phyloP scores from a whole-genome alignment of 2,888 invertebrate genomes.

The Odontomyia ornata region DNA sequence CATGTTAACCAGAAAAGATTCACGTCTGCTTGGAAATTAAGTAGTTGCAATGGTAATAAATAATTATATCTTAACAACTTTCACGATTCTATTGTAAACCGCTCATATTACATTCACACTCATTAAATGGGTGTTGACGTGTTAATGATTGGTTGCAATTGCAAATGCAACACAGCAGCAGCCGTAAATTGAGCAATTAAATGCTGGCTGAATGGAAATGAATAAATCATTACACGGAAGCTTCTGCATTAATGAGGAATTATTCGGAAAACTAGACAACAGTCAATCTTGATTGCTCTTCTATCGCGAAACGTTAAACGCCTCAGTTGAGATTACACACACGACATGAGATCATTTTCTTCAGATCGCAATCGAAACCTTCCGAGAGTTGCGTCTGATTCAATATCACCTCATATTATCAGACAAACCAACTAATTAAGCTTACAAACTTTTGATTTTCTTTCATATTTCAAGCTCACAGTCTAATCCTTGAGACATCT shows the following conservation, averaged over 20 bases:
- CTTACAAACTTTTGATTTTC: no score
- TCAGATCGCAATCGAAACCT: no score
- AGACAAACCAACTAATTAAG: no score
- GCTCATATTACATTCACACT: not conserved
- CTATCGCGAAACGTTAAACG: no score
- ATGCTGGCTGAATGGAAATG: slow-evolving; percentile 45
- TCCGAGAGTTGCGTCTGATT: no score
- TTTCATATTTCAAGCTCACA: no score
- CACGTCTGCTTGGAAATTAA: no score
- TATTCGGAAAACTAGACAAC: not conserved
- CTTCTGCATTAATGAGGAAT: slow-evolving; percentile 10
- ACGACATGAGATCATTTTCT: no score
- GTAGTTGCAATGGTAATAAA: not conserved
- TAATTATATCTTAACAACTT: slow-evolving; percentile 3
- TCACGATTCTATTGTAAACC: not conserved
- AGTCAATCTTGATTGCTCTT: no score
- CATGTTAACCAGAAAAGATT: no score
- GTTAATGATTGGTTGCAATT: slow-evolving; percentile 29
- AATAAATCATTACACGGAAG: slow-evolving; percentile 43
- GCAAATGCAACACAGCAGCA: slow-evolving; percentile 28
- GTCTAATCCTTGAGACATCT: not conserved
- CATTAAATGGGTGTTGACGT: slow-evolving; percentile 16
- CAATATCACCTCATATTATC: no score
- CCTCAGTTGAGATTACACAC: no score
- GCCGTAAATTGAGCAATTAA: slow-evolving; percentile 49